Percentiles rank a stretch among this genome's conserved stretches.
Conservation (phyloP, 2,888 invertebrate species). For the Melitaea athalia region DNA sequence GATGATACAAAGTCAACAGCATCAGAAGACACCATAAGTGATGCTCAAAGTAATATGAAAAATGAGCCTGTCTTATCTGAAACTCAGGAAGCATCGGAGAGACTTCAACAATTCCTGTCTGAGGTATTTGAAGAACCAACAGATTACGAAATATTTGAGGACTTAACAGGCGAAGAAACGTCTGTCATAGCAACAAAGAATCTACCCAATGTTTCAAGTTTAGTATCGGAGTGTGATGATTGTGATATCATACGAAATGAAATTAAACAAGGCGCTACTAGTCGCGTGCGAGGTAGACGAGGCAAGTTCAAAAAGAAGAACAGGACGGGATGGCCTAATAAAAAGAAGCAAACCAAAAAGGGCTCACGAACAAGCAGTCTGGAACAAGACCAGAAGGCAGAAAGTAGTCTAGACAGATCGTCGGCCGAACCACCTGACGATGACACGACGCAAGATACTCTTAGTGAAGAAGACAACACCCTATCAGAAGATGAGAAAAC, state of each 20-base stretch:
- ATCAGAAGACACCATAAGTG: constrained; percentile 72
- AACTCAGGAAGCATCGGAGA: constrained; percentile 65
- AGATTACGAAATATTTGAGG: constrained; percentile 76
- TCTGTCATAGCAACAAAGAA: constrained; percentile 61
- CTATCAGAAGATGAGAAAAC: constrained; percentile 55
- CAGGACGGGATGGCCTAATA: constrained; percentile 91
- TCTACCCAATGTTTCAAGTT: constrained; percentile 71
- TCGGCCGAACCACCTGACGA: constrained; percentile 63
- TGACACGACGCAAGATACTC: constrained; percentile 60
- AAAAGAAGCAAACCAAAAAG: constrained; percentile 66
- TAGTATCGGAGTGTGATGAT: constrained; percentile 71
- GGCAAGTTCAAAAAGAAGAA: constrained; percentile 87
- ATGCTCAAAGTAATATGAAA: constrained; percentile 60
- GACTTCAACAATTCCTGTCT: constrained; percentile 70
- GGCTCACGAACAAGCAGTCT: constrained; percentile 57
- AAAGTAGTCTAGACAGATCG: constrained; percentile 59
- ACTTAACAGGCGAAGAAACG: constrained; percentile 63
- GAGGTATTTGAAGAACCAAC: constrained; percentile 73
- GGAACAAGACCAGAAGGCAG: constrained; percentile 56
- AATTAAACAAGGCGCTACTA: constrained; percentile 53
- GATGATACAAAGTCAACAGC: constrained; percentile 75
- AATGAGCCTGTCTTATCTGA: constrained; percentile 61
- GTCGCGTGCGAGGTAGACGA: constrained; percentile 57
- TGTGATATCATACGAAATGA: constrained; percentile 72
- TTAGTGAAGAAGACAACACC: constrained; percentile 61